Percentiles rank a stretch among this genome's conserved stretches.
These are phyloP conservation scores for Papilio polyxenes DNA, from an alignment of 1,140 invertebrate genomes.

Conservation along the genomic window DNA sequence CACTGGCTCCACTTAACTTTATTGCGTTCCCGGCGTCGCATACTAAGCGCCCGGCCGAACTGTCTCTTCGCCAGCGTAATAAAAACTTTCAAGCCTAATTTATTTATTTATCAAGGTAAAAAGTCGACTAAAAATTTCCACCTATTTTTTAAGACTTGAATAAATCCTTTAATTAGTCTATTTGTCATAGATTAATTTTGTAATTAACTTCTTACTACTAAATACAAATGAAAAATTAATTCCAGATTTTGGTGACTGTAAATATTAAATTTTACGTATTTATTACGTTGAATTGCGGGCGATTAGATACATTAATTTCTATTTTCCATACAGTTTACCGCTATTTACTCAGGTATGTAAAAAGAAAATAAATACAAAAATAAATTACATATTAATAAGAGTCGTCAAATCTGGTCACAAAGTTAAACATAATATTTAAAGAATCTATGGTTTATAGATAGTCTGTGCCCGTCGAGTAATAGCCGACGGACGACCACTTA, in stretches of 20 bases:
- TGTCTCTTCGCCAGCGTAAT: not conserved
- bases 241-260: not conserved
- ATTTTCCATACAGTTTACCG: not conserved
- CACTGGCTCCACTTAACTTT: slow-evolving; percentile 24
- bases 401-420: not conserved
- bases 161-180: not conserved
- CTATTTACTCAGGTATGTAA: not conserved
- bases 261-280: not conserved
- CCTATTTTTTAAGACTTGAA: not conserved
- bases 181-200: not conserved
- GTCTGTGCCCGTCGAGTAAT: not conserved
- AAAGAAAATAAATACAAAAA: not conserved
- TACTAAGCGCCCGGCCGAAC: slow-evolving; percentile 1
- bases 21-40: slow-evolving; percentile 20
- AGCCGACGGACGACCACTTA: not conserved
- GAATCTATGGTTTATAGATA: not conserved
- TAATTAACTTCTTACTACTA: no score
- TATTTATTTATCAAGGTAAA: slow-evolving; percentile 28
- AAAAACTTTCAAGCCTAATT: slow-evolving; percentile 26
- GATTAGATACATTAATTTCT: not conserved
- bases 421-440: not conserved
- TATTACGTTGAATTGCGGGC: not conserved
- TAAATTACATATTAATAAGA: not conserved
- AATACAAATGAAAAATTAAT: no score
- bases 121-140: not conserved